Percentiles rank a stretch among this genome's conserved stretches.
phyloP scores from a whole-genome alignment of 2,113 vertebrate genomes.

The Natator depressus region DNA sequence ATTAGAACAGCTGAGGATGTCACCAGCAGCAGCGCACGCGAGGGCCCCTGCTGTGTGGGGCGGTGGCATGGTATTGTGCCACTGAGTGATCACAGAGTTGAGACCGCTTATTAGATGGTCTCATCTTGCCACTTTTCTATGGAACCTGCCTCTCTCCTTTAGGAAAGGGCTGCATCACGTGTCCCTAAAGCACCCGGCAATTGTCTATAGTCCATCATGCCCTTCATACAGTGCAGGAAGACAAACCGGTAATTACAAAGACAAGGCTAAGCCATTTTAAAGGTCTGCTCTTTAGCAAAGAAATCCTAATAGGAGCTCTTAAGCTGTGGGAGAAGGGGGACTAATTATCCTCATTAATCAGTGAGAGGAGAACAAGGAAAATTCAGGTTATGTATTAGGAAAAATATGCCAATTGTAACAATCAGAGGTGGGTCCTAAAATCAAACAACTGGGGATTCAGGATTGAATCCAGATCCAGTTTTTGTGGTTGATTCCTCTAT shows the following conservation, averaged over 20 bases:
- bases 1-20: background rate
- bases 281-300: constrained; percentile 40
- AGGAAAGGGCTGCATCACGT: accelerated
- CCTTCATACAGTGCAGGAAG: constrained; percentile 17
- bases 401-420: background rate
- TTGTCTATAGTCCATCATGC: background rate
- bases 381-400: background rate
- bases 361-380: constrained; percentile 21
- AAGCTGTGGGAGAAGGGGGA: background rate
- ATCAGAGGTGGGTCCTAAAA: background rate
- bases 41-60: accelerated
- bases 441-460: background rate
- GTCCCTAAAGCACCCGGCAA: accelerated
- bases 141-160: background rate
- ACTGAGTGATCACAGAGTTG: background rate
- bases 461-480: background rate
- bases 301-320: constrained; percentile 54
- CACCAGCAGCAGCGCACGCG: accelerated
- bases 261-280: constrained; percentile 22
- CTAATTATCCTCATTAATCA: constrained; percentile 58
- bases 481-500: background rate
- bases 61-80: accelerated
- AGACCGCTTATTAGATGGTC: background rate
- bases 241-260: constrained; percentile 30
- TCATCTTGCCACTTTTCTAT: accelerated